These are phyloP conservation scores for Diuraphis noxia DNA, from an alignment of 1,140 invertebrate genomes.

Conservation along the genomic window DNA sequence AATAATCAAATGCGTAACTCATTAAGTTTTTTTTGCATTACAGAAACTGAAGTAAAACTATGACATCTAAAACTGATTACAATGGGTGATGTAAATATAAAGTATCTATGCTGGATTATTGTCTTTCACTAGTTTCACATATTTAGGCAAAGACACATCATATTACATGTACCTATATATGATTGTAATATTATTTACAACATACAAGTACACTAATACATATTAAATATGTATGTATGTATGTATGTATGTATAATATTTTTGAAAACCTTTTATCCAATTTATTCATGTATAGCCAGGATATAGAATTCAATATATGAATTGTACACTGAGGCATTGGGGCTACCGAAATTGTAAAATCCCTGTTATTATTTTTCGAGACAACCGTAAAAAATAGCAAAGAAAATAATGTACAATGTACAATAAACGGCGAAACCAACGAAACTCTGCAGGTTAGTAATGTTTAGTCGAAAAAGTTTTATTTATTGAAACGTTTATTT, in stretches of 20 bases:
- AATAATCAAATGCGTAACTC: too few species aligned
- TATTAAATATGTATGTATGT: background rate
- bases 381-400: background rate
- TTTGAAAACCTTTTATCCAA: background rate
- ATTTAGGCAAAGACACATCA: background rate
- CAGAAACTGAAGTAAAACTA: too few species aligned
- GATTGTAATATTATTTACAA: background rate
- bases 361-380: background rate
- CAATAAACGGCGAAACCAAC: background rate
- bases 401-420: background rate
- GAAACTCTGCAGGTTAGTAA: background rate
- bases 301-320: background rate
- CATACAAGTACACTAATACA: background rate
- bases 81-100: background rate
- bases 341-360: background rate
- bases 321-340: background rate
- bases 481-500: too few species aligned
- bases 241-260: background rate
- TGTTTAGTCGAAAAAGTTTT: background rate
- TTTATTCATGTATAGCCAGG: background rate
- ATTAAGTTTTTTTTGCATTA: too few species aligned
- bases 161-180: background rate
- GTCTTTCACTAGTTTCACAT: background rate
- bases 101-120: background rate
- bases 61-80: too few species aligned